Evolutionary conservation across 2,113 vertebrate species (phyloP).

Genomic region (Aegypius monachus): DNA sequence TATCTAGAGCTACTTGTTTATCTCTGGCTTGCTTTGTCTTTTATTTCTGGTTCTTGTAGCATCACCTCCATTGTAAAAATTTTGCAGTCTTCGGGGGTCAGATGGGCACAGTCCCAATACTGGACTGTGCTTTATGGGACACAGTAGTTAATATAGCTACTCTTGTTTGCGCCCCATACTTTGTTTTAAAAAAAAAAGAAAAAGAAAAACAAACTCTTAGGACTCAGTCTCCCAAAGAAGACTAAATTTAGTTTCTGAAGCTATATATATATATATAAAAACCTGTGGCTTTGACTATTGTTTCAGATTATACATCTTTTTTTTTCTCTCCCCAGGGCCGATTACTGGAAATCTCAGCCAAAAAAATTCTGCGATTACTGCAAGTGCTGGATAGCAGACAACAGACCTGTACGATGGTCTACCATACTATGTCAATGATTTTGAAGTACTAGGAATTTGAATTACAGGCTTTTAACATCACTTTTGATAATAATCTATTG

Average conservation of each 20-base stretch:
- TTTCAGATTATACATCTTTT: background rate
- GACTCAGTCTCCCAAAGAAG: background rate
- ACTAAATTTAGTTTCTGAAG: background rate
- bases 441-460: background rate
- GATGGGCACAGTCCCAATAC: background rate
- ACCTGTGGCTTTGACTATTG: background rate
- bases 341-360: constrained; percentile 99
- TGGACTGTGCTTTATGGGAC: background rate
- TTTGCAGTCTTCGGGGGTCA: background rate
- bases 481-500: background rate
- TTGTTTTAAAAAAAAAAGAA: background rate
- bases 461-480: background rate
- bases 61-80: background rate
- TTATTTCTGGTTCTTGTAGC: background rate
- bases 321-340: constrained; percentile 82
- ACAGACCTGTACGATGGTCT: constrained; percentile 88
- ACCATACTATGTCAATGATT: background rate
- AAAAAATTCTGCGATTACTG: constrained; percentile 99
- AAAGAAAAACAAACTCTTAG: background rate
- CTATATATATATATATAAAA: background rate
- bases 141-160: background rate
- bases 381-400: constrained; percentile 99
- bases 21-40: background rate
- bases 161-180: background rate
- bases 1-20: background rate